Evolutionary conservation across 2,113 vertebrate species (phyloP), one percentile per base, ranked within the genome.

Genomic region (Tupaia chinensis): DNA sequence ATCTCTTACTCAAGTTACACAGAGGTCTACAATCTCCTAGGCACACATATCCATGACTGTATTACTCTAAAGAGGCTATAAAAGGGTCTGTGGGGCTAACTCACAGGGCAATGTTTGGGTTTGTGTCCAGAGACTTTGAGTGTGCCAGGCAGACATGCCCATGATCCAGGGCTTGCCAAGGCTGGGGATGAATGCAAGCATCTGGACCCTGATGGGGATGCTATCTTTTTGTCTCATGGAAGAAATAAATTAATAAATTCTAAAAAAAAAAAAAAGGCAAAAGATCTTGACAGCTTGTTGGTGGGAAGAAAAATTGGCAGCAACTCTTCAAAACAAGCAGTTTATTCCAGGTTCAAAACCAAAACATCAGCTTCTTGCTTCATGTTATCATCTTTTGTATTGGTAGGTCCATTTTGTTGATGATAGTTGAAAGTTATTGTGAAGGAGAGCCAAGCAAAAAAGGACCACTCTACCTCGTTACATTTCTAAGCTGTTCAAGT

Each of bases 271-370:
- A 44, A 44, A 44, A 32, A 32, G 32, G 44, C 44, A 86, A 77
- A 77, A 89, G 74, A 10, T 96, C 19, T 34, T 56, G 82, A 92
- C 96, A 95, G 89, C 73, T 91, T 81, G 86, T 25, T 54, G 27
- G 61, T 85, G 69, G 93, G 69, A 97, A 91, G 65, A 82, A 27
- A 86, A 53, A 78, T 14, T 91, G 89, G 95, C 78, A 95, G 19
- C 16, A 44, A 23, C 7, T 94, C 69, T 82, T 96, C 85, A 87
- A 95, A 95, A 91, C 69, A 88, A 70, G 58, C 72, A 70, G 54
- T 54, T 84, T 56, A 19, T 54, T 32, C 29, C 53, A 86, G 58
- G 27, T 70, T 73, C 23, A 70, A 61, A 91, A 89, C 73, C 25
- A 68, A 25, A 68, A 27, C 56, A 44, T 65, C 74, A 84, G 61